phyloP scores from a whole-genome alignment of 2,113 vertebrate species.

The Cebus imitator region DNA sequence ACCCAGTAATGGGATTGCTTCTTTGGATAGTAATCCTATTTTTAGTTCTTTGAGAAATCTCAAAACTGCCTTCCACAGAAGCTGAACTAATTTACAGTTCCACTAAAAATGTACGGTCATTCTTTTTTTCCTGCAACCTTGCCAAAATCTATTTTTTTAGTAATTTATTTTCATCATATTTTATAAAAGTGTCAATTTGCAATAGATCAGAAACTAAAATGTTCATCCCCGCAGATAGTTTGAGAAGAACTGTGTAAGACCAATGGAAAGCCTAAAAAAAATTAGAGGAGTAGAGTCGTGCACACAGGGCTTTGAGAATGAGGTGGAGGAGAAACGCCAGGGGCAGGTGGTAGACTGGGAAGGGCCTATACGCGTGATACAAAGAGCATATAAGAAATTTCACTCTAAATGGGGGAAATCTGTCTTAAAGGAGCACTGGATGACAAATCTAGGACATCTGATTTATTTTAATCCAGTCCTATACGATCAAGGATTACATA shows the following conservation, averaged over 20 bases:
- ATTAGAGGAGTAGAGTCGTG: neutral
- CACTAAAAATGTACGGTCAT: too few species aligned
- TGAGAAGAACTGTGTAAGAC: neutral
- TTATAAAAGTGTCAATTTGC: neutral
- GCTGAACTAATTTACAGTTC: too few species aligned
- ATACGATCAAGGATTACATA: neutral
- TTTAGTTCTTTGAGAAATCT: too few species aligned
- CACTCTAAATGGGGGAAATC: neutral
- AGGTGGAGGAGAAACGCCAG: neutral
- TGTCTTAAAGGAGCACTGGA: neutral
- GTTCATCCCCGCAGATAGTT: neutral
- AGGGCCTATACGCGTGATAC: fast-evolving
- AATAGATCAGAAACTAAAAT: neutral
- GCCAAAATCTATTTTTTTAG: neutral
- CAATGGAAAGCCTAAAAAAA: neutral
- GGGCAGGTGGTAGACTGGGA: neutral
- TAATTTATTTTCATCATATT: neutral
- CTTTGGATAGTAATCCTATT: too few species aligned
- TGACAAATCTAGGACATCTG: neutral
- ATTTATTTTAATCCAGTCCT: constrained; percentile 38
- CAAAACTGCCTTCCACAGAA: too few species aligned
- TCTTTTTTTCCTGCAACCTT: too few species aligned
- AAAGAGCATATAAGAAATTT: neutral
- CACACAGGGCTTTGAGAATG: neutral
- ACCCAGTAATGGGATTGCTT: too few species aligned